Evolutionary conservation across 2,797 vertebrate species (phyloP).

Genomic region (Parambassis ranga): DNA sequence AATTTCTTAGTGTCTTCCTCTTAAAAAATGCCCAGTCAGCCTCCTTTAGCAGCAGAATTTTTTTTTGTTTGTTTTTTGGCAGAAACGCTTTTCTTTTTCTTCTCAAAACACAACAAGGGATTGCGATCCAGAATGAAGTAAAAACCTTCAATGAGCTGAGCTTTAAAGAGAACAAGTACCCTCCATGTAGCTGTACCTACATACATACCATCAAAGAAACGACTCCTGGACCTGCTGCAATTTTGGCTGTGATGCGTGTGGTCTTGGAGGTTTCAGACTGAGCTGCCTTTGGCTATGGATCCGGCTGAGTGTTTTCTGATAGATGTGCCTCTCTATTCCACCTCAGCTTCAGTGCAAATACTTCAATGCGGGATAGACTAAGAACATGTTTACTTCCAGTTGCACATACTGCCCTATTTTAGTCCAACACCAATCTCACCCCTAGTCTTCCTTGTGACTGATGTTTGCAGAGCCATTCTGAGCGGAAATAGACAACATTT

Average conservation of each 20-base stretch:
- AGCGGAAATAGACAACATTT: conserved; percentile 33
- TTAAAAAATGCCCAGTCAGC: conserved; percentile 6
- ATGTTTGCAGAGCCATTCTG: conserved; percentile 20
- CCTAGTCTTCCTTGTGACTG: conserved; percentile 39
- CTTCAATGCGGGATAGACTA: conserved; percentile 59
- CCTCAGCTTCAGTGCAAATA: conserved; percentile 54
- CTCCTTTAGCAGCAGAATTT: neutral
- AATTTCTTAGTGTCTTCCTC: neutral
- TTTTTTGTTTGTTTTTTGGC: neutral
- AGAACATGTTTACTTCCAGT: conserved; percentile 69
- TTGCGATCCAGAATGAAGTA: neutral
- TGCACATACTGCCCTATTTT: conserved; percentile 67
- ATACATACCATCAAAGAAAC: conserved; percentile 13
- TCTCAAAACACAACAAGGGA: too few relatives aligned
- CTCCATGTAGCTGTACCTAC: neutral
- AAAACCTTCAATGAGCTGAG: conserved; percentile 1
- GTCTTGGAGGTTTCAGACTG: conserved; percentile 40
- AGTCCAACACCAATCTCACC: conserved; percentile 46
- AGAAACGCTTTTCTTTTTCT: neutral
- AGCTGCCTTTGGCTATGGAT: conserved; percentile 60
- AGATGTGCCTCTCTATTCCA: conserved; percentile 64
- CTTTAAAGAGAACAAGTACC: neutral
- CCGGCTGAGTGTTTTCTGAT: conserved; percentile 66
- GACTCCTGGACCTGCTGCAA: conserved; percentile 9
- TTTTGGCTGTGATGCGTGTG: conserved; percentile 28